Conservation (phyloP, 2,113 vertebrate genomes). For the Oryzias woworae region DNA sequence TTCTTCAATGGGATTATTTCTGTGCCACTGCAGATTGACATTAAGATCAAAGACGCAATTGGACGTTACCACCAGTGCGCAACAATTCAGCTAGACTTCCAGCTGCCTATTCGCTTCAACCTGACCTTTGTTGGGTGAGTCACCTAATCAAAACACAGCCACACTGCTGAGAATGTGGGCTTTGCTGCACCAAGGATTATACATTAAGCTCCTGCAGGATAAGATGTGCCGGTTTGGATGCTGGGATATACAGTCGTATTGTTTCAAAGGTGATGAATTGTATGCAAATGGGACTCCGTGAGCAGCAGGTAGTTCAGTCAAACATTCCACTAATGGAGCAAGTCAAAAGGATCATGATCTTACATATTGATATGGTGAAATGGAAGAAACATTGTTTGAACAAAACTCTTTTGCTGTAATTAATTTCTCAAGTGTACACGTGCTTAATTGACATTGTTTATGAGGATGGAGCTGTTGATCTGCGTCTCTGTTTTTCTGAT, state of each 20-base stretch:
- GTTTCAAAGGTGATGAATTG: constrained; percentile 1
- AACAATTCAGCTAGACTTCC: constrained; percentile 96
- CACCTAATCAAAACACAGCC: constrained; percentile 26
- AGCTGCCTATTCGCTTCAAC: constrained; percentile 90
- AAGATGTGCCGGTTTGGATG: neutral
- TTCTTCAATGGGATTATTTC: constrained; percentile 5
- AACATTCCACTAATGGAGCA: too few relatives aligned
- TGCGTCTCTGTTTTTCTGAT: neutral
- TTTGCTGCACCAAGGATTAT: constrained; percentile 12
- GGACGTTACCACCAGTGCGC: constrained; percentile 95
- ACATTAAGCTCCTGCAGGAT: constrained; percentile 31
- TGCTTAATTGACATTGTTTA: neutral
- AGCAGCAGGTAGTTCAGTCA: constrained; percentile 2
- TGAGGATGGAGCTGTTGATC: neutral
- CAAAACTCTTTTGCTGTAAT: too few relatives aligned
- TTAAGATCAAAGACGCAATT: constrained; percentile 92
- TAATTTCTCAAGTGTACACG: too few relatives aligned
- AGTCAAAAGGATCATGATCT: too few relatives aligned
- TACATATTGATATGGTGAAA: too few relatives aligned
- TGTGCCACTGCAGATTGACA: constrained; percentile 85
- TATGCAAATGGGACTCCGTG: constrained; percentile 6
- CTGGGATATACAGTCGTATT: neutral
- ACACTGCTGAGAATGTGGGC: constrained; percentile 17
- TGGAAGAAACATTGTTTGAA: too few relatives aligned
- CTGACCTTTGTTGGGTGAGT: constrained; percentile 93